A percentile compares a stretch with the other conserved stretches of the same genome.
phyloP scores from a whole-genome alignment of 2,888 invertebrate genomes.

The Selenia dentaria region DNA sequence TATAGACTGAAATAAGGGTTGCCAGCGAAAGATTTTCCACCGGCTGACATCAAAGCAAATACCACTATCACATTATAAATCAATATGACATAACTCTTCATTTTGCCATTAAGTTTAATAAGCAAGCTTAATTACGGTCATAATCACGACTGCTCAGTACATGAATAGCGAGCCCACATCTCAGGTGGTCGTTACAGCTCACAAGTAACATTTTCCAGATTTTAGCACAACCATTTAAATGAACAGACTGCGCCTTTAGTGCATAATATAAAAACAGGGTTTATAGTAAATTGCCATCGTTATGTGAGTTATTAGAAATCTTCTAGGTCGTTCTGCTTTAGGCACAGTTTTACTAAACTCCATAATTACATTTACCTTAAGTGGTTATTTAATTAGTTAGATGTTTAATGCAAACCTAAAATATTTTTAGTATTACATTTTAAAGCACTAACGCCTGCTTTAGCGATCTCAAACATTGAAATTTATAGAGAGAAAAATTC shows the following conservation, averaged over 20 bases:
- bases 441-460: no score
- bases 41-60: conserved; percentile 7
- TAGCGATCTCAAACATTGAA: no score
- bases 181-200: conserved; percentile 9
- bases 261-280: conserved; percentile 13
- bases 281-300: conserved; percentile 24
- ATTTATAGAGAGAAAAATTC: no score
- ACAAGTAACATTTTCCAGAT: conserved; percentile 24
- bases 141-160: conserved; percentile 7
- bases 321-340: conserved; percentile 17
- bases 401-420: no score
- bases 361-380: not conserved
- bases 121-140: conserved; percentile 7
- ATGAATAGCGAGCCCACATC: conserved; percentile 1
- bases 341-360: conserved; percentile 1
- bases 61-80: conserved; percentile 2
- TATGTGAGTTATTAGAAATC: conserved; percentile 15
- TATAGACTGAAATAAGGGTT: no score
- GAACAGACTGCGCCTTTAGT: conserved; percentile 16
- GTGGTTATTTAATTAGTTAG: not conserved
- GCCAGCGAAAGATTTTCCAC: no score
- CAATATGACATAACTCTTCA: conserved; percentile 1
- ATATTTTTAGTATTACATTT: no score
- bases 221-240: conserved; percentile 27
- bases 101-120: conserved; percentile 8